Evolutionary conservation across 2,888 invertebrate genomes (phyloP), one percentile per base, ranked within the genome.

Genomic region (Tenthredo scrophulariae): DNA sequence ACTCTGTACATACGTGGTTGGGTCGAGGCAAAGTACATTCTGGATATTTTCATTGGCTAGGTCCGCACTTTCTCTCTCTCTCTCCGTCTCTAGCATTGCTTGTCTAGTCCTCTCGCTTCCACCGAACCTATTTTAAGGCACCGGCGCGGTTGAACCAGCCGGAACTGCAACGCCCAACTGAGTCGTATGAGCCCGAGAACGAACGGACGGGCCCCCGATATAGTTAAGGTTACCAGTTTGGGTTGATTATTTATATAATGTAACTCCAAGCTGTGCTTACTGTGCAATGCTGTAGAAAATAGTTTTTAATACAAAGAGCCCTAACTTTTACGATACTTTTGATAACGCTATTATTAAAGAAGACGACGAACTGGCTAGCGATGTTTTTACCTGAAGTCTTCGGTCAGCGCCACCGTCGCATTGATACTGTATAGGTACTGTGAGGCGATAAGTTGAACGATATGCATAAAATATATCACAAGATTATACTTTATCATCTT

Each of bases 111-210:
- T 13, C 72, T 74, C 72, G 40, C 43, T 43, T 40, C 43, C 72
- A 43, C 72, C 72, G 4, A 74, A 43, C 72, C 72, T 74, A 74
- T 74, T 74, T 43, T 74, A 43, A 74, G 72, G 72, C 13, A 74
- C 43, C 72, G 43, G 72, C 13, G 26, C 10, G 29, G 43, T n/a
- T 5, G 43, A 43, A 74, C 13, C 10, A 15, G 67, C 33, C 26
- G 43, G 43, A 74, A 74, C 40, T 74, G 40, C 72, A 43, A 74
- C 40, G 43, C 43, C 10, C 43, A 22, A 74, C 72, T 74, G 72
- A 43, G 72, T 74, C 10, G 72, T 22, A 22, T 74, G 43, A 43
- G 43, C 43, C 43, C 43, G 72, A n/a, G 22, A 74, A 74, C 10
- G 22, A 43, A 74, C 43, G 43, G 40, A 74, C 9, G 13, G 46